Conservation (phyloP, 2,113 vertebrate genomes). For the Prinia subflava region DNA sequence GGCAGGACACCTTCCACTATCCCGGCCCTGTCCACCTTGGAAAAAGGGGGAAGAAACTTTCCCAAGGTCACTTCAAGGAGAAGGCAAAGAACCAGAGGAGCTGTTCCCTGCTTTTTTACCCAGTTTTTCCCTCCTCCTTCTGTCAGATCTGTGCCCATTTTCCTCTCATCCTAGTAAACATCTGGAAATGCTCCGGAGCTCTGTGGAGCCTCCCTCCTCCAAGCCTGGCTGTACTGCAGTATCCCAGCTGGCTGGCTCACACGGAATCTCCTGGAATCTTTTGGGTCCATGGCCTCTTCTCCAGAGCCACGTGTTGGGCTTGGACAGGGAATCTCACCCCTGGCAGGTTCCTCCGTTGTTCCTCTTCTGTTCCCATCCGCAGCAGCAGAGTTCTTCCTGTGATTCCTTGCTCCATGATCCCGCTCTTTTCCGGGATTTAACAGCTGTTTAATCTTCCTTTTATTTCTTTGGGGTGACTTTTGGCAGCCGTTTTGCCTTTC, state of each 20-base stretch:
- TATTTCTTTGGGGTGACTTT: neutral
- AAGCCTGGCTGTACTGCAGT: neutral
- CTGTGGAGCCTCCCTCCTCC: neutral
- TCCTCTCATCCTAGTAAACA: neutral
- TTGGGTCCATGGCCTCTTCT: neutral
- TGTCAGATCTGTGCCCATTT: neutral
- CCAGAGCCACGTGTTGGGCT: neutral
- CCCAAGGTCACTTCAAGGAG: neutral
- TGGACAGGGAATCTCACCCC: neutral
- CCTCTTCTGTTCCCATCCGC: neutral
- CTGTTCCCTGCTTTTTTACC: neutral
- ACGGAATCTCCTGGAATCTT: neutral
- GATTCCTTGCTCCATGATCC: neutral
- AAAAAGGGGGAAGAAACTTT: fast-evolving
- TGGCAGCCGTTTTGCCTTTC: neutral
- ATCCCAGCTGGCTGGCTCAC: neutral
- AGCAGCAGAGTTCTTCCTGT: neutral
- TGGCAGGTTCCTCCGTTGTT: neutral
- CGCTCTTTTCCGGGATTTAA: neutral
- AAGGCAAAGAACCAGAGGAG: neutral
- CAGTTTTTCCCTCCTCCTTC: neutral
- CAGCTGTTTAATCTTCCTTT: neutral
- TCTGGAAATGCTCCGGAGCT: neutral
- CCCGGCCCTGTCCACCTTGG: neutral
- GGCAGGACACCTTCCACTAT: neutral